phyloP scores from a whole-genome alignment of 2,113 vertebrate species.

The Eurystomus gularis region DNA sequence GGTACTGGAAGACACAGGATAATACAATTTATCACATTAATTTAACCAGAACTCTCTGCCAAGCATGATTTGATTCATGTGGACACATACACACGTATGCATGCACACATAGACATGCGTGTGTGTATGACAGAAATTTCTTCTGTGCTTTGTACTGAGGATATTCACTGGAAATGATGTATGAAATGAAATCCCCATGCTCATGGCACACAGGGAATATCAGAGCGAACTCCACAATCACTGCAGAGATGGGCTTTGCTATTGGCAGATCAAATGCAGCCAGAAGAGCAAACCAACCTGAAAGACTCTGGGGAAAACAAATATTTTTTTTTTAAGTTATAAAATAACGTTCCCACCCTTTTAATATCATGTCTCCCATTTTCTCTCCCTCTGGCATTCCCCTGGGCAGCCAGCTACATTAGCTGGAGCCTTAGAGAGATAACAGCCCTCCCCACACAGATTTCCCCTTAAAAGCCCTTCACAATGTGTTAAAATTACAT shows the following conservation, averaged over 20 bases:
- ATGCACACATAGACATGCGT: neutral
- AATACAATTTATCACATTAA: neutral
- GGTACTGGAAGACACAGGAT: neutral
- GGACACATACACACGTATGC: constrained; percentile 3
- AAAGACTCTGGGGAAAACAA: constrained; percentile 58
- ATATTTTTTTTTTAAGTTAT: constrained; percentile 60
- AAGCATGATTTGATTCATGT: constrained; percentile 10
- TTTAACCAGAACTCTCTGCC: neutral
- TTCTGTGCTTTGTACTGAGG: constrained; percentile 7
- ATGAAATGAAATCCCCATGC: constrained; percentile 52
- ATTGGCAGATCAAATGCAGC: neutral
- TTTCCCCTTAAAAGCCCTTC: constrained; percentile 56
- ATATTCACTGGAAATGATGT: constrained; percentile 25
- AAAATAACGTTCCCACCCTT: constrained; percentile 45
- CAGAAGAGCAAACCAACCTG: constrained; percentile 52
- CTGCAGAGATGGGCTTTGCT: constrained; percentile 42
- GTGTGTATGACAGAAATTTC: neutral
- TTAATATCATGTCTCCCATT: constrained; percentile 58
- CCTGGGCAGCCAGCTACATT: constrained; percentile 48
- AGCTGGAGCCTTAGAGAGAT: constrained; percentile 28
- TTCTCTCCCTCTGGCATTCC: constrained; percentile 38
- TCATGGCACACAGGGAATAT: neutral
- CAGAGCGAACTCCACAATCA: neutral
- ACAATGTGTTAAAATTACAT: constrained; percentile 62
- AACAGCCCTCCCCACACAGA: constrained; percentile 32